Percentiles rank a stretch among this genome's conserved stretches.
Conservation (phyloP, 1,140 invertebrate species). For the Lepidurus apus region DNA sequence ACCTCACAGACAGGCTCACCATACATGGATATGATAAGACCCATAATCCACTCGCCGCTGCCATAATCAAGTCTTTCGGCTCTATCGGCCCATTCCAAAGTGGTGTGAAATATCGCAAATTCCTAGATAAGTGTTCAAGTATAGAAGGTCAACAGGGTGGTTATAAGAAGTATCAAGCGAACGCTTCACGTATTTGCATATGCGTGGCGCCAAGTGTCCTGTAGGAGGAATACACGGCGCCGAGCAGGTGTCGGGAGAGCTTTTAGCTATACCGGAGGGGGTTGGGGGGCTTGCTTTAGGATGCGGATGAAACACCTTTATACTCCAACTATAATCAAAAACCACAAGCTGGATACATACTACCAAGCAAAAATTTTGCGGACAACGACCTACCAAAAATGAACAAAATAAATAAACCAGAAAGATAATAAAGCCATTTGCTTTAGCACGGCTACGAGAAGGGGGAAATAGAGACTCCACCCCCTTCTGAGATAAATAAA, state of each 20-base stretch:
- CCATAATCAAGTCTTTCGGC: neutral
- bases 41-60: neutral
- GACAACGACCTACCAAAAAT: constrained; percentile 5
- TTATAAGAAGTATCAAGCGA: neutral
- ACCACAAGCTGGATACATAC: neutral
- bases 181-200: constrained; percentile 1
- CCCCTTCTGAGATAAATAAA: neutral
- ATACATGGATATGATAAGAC: neutral
- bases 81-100: neutral
- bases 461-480: neutral
- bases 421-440: neutral
- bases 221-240: constrained; percentile 8
- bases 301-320: constrained; percentile 4
- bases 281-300: neutral
- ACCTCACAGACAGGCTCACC: neutral
- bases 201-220: constrained; percentile 13
- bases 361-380: neutral
- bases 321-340: neutral
- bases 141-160: neutral
- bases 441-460: neutral
- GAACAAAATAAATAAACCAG: neutral
- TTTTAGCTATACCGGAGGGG: constrained; percentile 7
- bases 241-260: constrained; percentile 1
- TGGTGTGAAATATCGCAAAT: neutral
- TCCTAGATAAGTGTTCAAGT: neutral